Conservation (phyloP, 2,797 vertebrate species). For the Paguma larvata region DNA sequence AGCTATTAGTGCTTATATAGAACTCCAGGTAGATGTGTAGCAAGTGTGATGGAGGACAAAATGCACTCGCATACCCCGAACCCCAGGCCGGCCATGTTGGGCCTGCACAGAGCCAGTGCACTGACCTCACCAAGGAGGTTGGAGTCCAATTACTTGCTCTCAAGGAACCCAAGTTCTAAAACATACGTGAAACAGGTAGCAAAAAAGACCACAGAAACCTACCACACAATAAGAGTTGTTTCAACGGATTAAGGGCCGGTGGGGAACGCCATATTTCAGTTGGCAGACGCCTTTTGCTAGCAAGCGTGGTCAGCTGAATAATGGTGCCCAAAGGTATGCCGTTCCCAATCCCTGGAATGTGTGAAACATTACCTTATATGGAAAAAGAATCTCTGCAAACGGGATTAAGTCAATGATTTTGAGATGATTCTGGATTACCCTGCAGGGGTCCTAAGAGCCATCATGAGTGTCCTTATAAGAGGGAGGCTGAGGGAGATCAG, state of each 20-base stretch:
- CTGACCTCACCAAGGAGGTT: neutral
- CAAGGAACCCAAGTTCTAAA: neutral
- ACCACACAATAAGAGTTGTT: neutral
- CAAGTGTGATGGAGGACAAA: neutral
- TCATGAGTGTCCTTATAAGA: neutral
- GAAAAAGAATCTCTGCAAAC: neutral
- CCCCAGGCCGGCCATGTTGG: neutral
- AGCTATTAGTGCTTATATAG: neutral
- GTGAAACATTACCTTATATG: neutral
- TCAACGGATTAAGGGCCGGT: fast-evolving
- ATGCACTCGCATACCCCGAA: neutral
- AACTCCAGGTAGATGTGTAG: neutral
- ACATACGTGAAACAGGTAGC: neutral
- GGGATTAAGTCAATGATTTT: neutral
- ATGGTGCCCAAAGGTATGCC: neutral
- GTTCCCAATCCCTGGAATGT: neutral
- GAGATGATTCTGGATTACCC: neutral
- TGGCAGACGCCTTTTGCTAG: neutral
- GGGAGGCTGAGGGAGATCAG: neutral
- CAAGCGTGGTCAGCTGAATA: no score
- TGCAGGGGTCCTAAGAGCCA: neutral
- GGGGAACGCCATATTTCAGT: neutral
- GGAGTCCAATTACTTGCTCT: neutral
- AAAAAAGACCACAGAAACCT: neutral
- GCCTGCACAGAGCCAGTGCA: no score